Conservation (phyloP, 2,113 vertebrate species). For the Hippocampus barbouri region DNA sequence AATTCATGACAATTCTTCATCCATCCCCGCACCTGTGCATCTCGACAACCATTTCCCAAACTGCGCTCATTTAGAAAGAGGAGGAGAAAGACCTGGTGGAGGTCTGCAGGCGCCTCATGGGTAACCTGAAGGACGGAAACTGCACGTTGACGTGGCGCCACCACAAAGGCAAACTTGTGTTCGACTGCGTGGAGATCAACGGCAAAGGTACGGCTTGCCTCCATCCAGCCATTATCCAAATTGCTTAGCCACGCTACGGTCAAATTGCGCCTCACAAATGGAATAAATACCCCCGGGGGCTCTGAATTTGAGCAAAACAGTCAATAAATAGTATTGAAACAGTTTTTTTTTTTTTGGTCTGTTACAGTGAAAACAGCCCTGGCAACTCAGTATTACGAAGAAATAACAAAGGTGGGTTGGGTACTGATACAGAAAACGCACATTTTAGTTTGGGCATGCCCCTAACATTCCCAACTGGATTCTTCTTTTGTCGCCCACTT, state of each 20-base stretch:
- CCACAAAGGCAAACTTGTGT: accelerated
- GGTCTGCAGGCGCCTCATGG: conserved; percentile 51
- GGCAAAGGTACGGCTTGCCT: conserved; percentile 36
- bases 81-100: conserved; percentile 13
- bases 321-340: not conserved
- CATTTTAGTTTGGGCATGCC: not conserved
- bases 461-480: not conserved
- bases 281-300: too few relatives aligned
- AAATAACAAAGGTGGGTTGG: conserved; percentile 44
- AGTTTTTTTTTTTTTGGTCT: not conserved
- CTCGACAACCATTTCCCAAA: not conserved
- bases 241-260: too few relatives aligned
- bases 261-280: too few relatives aligned
- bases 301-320: not conserved
- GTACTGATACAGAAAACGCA: not conserved
- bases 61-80: conserved; percentile 7
- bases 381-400: conserved; percentile 33
- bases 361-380: conserved; percentile 39
- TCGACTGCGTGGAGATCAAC: conserved; percentile 27
- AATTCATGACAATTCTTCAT: too few relatives aligned
- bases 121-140: conserved; percentile 15
- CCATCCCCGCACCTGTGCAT: too few relatives aligned
- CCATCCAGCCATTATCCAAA: not conserved
- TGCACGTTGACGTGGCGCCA: conserved; percentile 18
- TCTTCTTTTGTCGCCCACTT: not conserved